Evolutionary conservation across 2,113 vertebrate genomes (phyloP).

Genomic region (Sterna hirundo): DNA sequence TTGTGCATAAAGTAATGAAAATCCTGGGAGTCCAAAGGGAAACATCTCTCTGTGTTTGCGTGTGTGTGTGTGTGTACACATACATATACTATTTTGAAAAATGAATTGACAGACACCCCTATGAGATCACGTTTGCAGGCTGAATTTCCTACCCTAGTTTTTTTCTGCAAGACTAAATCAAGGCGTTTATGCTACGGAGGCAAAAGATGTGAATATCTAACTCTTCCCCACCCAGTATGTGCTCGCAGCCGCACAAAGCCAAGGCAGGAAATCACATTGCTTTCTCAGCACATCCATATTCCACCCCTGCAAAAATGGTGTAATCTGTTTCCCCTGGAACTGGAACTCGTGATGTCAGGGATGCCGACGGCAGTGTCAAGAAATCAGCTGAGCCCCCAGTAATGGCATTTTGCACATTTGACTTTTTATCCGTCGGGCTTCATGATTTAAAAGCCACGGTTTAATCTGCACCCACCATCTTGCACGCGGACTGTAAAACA

Average conservation of each 20-base stretch:
- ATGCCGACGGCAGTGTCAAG: conserved; percentile 33
- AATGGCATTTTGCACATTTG: not conserved
- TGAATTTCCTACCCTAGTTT: not conserved
- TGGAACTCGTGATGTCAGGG: conserved; percentile 7
- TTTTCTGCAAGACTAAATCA: not conserved
- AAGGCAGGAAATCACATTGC: conserved; percentile 32
- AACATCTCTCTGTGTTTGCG: not conserved
- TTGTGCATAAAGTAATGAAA: not conserved
- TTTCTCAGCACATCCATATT: conserved; percentile 40
- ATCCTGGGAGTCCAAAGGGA: conserved; percentile 7
- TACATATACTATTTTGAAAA: conserved; percentile 10
- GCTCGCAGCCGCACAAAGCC: conserved; percentile 10
- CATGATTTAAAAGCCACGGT: not conserved
- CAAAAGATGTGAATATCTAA: not conserved
- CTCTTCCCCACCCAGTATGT: not conserved
- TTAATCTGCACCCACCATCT: not conserved
- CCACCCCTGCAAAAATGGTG: conserved; percentile 37
- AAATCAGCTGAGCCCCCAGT: conserved; percentile 50
- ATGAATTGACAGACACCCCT: conserved; percentile 10
- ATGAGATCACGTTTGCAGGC: not conserved
- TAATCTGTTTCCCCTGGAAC: conserved; percentile 19
- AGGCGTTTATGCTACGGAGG: not conserved
- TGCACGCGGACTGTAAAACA: not conserved
- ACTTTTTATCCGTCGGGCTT: not conserved
- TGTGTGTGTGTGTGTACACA: not conserved